Percentiles rank a stretch among this genome's conserved stretches.
phyloP scores from a whole-genome alignment of 2,113 vertebrate genomes.

The Ophthalmolycus amberensis region DNA sequence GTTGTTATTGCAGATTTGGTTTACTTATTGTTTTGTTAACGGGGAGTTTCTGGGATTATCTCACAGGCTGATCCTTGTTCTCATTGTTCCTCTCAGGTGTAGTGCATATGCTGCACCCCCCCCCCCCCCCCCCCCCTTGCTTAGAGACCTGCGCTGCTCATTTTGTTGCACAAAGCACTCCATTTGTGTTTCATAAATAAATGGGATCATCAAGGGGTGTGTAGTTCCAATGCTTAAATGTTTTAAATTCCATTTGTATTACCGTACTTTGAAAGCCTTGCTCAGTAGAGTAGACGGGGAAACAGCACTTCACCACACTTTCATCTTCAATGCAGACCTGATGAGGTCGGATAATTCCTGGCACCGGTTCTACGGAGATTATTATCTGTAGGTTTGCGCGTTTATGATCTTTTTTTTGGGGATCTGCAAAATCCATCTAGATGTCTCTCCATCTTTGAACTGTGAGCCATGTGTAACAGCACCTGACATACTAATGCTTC shows the following conservation, averaged over 20 bases:
- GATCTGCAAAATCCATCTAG: background rate
- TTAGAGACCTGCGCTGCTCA: constrained; percentile 2
- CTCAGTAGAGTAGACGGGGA: background rate
- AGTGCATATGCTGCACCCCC: constrained; percentile 24
- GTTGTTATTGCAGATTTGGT: constrained; percentile 11
- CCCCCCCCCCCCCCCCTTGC: background rate
- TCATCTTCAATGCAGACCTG: constrained; percentile 11
- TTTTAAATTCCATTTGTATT: background rate
- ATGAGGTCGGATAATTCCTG: constrained; percentile 8
- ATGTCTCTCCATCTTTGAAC: background rate
- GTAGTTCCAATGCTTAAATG: background rate
- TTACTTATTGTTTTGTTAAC: constrained; percentile 17
- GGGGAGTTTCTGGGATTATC: constrained; percentile 6
- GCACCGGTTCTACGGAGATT: background rate
- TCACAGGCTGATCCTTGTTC: constrained; percentile 37
- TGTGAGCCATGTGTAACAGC: background rate
- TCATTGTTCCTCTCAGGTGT: constrained; percentile 34
- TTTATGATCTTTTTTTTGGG: background rate
- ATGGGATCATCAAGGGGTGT: constrained; percentile 5
- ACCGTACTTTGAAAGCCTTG: constrained; percentile 10
- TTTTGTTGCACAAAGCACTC: constrained; percentile 27
- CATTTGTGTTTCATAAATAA: constrained; percentile 14
- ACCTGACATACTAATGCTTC: background rate
- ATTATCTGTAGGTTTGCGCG: background rate
- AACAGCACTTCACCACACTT: background rate